These are phyloP conservation scores for Hyles vespertilio DNA, from an alignment of 1,140 invertebrate genomes.

Conservation along the genomic window DNA sequence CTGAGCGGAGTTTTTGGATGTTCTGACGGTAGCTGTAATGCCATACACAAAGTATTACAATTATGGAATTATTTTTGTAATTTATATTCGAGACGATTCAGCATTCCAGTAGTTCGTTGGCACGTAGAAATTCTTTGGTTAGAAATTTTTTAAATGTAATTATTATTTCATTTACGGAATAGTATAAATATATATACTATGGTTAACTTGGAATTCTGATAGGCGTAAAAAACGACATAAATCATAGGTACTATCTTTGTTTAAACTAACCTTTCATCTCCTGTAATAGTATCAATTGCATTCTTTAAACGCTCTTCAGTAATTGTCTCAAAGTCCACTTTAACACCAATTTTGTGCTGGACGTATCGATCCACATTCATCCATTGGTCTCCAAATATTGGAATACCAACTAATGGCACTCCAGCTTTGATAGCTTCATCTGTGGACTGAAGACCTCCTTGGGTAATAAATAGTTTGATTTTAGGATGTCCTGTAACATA, in stretches of 20 bases:
- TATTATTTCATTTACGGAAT: too few relatives aligned
- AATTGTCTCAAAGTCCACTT: slow-evolving; percentile 22
- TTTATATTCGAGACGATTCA: too few relatives aligned
- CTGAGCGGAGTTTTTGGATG: slow-evolving; percentile 12
- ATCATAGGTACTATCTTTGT: too few relatives aligned
- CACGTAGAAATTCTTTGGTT: too few relatives aligned
- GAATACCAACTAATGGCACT: slow-evolving; percentile 72
- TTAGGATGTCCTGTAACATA: slow-evolving; percentile 43
- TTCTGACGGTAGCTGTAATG: slow-evolving; percentile 35
- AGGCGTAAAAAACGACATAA: too few relatives aligned
- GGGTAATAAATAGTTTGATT: slow-evolving; percentile 39
- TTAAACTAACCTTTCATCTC: slow-evolving; percentile 18
- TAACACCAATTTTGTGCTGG: slow-evolving; percentile 21
- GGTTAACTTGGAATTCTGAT: too few relatives aligned
- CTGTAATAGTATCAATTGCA: slow-evolving; percentile 13
- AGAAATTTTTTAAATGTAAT: too few relatives aligned
- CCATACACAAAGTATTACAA: background rate
- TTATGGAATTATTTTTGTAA: too few relatives aligned
- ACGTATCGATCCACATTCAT: slow-evolving; percentile 30
- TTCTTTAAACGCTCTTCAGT: slow-evolving; percentile 23
- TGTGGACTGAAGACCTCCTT: slow-evolving; percentile 74
- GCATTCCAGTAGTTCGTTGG: too few relatives aligned
- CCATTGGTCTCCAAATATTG: slow-evolving; percentile 40
- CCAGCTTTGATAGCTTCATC: slow-evolving; percentile 75
- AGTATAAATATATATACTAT: too few relatives aligned